Base-by-base conservation (phyloP, 2,888 invertebrate genomes). In the Heliconius aoede region DNA sequence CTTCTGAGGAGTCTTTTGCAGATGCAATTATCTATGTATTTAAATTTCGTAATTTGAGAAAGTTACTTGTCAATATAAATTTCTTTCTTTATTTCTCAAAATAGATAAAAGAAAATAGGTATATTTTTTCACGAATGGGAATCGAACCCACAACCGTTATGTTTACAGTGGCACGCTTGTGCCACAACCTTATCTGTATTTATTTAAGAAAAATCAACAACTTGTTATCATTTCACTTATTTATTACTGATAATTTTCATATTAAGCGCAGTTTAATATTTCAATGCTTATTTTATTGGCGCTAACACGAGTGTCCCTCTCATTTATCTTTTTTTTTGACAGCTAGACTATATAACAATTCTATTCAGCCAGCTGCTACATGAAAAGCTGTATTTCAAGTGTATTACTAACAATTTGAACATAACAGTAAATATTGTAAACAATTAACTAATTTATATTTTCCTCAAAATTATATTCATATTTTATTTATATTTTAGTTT, bases 341-440 rank as follows among this genome's bases (percentile, higher is more conserved):
- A 60, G 24, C 55, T 55, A 55, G 55, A 55, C 55, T n/a, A n/a
- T n/a, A 21, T 55, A 55, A 55, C n/a, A n/a, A n/a, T n/a, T 60
- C 60, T 4, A 15, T 60, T 26, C 26, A 18, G 5, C 24, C 60
- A 26, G 60, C 15, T 60, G 60, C 26, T 26, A 4, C 7, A 26
- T 5, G 15, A 60, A 15, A 60, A 26, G 24, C 15, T 60, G 26
- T 26, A 26, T 60, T 26, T 26, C 13, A 13, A 26, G 11, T 13
- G 26, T 26, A 26, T 60, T 13, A 58, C 24, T 15, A 24, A 58
- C n/a, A 21, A 51, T 7, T 51, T 2, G 15, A 40, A 40, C 15
- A 40, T 5, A 46, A 46, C 40, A 46, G 18, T 46, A 46, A 46
- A 46, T 46, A 46, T 40, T 40, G 4, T 40, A 40, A 40, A 1